Percentiles rank a stretch among this genome's conserved stretches.
These are phyloP conservation scores for Dinomys branickii DNA, from an alignment of 2,113 vertebrate genomes.

Conservation along the genomic window DNA sequence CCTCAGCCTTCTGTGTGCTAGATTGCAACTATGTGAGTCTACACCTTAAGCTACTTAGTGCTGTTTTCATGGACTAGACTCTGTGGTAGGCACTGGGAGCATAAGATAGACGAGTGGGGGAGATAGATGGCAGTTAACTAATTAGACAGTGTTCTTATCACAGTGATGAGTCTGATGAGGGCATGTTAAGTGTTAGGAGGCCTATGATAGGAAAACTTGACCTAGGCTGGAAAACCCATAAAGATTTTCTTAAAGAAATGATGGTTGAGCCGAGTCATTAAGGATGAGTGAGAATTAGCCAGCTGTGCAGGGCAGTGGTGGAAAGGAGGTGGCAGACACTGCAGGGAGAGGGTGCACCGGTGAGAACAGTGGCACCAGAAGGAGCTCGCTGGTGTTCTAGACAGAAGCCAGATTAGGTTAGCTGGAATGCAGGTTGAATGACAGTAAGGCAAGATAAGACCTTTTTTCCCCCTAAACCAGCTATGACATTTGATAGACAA, in stretches of 20 bases:
- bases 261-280: neutral
- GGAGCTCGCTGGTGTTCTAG: neutral
- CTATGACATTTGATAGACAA: constrained; percentile 13
- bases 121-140: neutral
- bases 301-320: neutral
- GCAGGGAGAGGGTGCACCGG: neutral
- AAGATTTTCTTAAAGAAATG: constrained; percentile 17
- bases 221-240: neutral
- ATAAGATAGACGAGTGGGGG: neutral
- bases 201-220: neutral
- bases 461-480: neutral
- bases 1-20: neutral
- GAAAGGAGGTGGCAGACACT: neutral
- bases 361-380: neutral
- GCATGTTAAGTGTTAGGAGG: neutral
- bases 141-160: neutral
- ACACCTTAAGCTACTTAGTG: neutral
- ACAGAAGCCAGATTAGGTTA: neutral
- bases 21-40: neutral
- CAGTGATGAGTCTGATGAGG: neutral
- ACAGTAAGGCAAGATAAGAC: neutral
- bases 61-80: neutral
- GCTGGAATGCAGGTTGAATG: neutral
- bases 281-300: neutral
- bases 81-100: neutral